These are phyloP conservation scores for Exaiptasia diaphana DNA, from an alignment of 64 coral and sea anemone genomes.

Conservation along the genomic window DNA sequence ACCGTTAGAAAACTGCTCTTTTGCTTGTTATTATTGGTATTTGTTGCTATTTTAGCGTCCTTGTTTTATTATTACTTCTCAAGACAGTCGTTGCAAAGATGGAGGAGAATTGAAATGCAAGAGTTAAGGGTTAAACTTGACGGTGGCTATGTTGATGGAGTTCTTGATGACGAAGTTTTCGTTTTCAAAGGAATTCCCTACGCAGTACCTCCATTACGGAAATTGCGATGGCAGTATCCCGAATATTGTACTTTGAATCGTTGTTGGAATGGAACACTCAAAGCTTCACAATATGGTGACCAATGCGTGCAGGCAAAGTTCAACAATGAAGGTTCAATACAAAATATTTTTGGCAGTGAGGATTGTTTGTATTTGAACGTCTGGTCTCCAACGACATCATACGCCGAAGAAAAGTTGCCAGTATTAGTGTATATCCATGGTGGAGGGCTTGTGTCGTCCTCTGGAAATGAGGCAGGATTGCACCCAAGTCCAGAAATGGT, in stretches of 20 bases:
- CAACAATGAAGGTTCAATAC: background rate
- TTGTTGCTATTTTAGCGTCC: conserved; percentile 4
- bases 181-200: conserved; percentile 86
- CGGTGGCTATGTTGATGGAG: conserved; percentile 36
- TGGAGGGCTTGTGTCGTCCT: conserved; percentile 6
- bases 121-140: background rate
- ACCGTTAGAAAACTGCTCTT: background rate
- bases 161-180: conserved; percentile 10
- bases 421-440: conserved; percentile 71
- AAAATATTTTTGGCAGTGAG: conserved; percentile 48
- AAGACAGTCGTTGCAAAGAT: background rate
- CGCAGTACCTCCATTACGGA: conserved; percentile 5
- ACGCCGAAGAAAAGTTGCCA: conserved; percentile 13
- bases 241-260: conserved; percentile 9
- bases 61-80: conserved; percentile 52
- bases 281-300: conserved; percentile 42
- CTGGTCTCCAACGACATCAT: conserved; percentile 35
- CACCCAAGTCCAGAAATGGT: conserved; percentile 45
- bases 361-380: conserved; percentile 81
- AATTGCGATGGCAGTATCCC: conserved; percentile 42
- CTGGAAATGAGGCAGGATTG: conserved; percentile 43
- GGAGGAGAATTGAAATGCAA: background rate
- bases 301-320: conserved; percentile 42
- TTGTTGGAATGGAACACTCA: conserved; percentile 61
- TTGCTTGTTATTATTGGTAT: background rate